Conservation (phyloP, 2,797 vertebrate species). For the Lutra lutra region DNA sequence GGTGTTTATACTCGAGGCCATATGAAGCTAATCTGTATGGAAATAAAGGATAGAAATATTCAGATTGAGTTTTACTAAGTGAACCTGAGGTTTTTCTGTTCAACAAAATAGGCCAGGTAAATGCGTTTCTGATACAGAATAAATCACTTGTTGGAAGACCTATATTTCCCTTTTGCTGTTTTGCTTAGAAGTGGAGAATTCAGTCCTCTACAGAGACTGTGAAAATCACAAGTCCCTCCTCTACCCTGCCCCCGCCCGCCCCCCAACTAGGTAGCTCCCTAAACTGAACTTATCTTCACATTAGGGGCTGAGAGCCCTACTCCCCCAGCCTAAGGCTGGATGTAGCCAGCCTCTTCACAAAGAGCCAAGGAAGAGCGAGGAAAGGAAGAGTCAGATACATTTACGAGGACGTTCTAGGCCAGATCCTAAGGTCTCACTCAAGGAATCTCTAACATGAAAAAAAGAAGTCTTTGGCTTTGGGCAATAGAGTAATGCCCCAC, state of each 20-base stretch:
- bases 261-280: not conserved
- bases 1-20: slow-evolving; percentile 80
- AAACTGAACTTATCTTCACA: not conserved
- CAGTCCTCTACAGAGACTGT: not conserved
- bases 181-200: slow-evolving; percentile 63
- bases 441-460: not conserved
- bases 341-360: not conserved
- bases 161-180: slow-evolving; percentile 77
- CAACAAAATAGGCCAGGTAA: slow-evolving; percentile 84
- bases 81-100: slow-evolving; percentile 79
- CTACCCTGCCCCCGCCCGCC: not conserved
- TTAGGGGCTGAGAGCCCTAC: too few species aligned
- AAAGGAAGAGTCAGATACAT: not conserved
- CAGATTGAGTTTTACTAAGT: slow-evolving; percentile 83
- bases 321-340: not conserved
- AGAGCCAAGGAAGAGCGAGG: not conserved
- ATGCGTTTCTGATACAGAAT: slow-evolving; percentile 81
- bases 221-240: not conserved
- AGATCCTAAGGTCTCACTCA: not conserved
- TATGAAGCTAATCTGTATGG: slow-evolving; percentile 85
- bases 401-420: not conserved
- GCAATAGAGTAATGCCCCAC: not conserved
- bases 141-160: slow-evolving; percentile 83
- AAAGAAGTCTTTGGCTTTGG: not conserved
- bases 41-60: slow-evolving; percentile 87